Conservation (phyloP, 2,113 vertebrate species). For the Seriola dumerili region DNA sequence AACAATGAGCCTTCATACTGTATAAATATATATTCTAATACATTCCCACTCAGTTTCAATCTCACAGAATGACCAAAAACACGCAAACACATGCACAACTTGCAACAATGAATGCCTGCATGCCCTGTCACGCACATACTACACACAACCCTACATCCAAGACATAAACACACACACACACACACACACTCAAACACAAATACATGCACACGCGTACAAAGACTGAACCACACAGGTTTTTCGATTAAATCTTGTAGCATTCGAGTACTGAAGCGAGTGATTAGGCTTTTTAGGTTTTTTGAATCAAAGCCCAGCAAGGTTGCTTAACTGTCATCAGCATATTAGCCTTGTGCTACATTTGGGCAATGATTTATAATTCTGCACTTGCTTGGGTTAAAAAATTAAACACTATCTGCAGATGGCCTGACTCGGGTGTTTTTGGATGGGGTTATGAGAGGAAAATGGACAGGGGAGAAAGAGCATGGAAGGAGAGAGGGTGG, state of each 20-base stretch:
- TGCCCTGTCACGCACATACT: conserved; percentile 17
- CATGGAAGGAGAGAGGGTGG: neutral
- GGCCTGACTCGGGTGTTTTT: conserved; percentile 29
- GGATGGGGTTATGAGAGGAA: conserved; percentile 35
- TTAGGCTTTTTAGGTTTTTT: conserved; percentile 1
- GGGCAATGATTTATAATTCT: conserved; percentile 40
- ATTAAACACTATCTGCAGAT: conserved; percentile 37
- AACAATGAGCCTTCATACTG: conserved; percentile 60
- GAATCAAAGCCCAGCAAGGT: conserved; percentile 26
- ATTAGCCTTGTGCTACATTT: conserved; percentile 22
- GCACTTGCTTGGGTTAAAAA: conserved; percentile 14
- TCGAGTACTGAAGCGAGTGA: conserved; percentile 4
- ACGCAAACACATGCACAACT: conserved; percentile 48
- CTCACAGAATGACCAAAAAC: conserved; percentile 46
- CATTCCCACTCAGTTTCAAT: conserved; percentile 27
- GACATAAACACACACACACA: neutral
- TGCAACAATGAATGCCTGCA: conserved; percentile 33
- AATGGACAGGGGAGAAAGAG: conserved; percentile 33
- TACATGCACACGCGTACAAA: neutral
- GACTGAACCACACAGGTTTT: neutral
- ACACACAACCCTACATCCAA: neutral
- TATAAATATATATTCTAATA: neutral
- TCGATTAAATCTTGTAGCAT: conserved; percentile 16
- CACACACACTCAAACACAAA: conserved; percentile 21
- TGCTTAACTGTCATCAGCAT: conserved; percentile 19